Evolutionary conservation across 2,888 invertebrate species (phyloP).

Genomic region (Chaetogeoica ovagalla): DNA sequence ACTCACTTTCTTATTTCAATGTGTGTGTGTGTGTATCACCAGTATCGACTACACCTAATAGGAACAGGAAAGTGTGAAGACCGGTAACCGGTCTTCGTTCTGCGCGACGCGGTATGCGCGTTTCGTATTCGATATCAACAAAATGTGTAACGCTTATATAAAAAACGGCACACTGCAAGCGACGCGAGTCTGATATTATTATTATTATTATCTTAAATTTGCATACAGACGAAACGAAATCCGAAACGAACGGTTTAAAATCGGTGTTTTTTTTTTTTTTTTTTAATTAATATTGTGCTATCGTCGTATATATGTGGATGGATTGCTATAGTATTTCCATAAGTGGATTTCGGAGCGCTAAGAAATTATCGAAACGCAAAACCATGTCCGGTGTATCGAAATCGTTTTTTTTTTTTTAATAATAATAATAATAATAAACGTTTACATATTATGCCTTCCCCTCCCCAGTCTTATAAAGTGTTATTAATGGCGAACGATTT

Average conservation of each 20-base stretch:
- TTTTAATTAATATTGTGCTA: no score
- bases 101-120: not conserved
- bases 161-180: not conserved
- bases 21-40: not conserved
- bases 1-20: constrained; percentile 41
- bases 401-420: no score
- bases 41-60: not conserved
- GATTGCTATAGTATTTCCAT: not conserved
- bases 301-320: no score
- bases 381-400: not conserved
- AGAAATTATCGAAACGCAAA: not conserved
- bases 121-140: not conserved
- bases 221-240: not conserved
- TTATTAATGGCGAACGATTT: not conserved
- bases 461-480: not conserved
- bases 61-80: constrained; percentile 25
- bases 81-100: constrained; percentile 25
- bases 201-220: not conserved
- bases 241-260: not conserved
- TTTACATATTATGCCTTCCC: not conserved
- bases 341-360: constrained; percentile 12
- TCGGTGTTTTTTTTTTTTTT: not conserved
- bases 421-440: not conserved
- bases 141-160: not conserved
- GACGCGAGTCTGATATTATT: not conserved